A percentile compares a stretch with the other conserved stretches of the same genome.
Conservation (phyloP, 2,888 invertebrate species). For the Aleiodes alternator region DNA sequence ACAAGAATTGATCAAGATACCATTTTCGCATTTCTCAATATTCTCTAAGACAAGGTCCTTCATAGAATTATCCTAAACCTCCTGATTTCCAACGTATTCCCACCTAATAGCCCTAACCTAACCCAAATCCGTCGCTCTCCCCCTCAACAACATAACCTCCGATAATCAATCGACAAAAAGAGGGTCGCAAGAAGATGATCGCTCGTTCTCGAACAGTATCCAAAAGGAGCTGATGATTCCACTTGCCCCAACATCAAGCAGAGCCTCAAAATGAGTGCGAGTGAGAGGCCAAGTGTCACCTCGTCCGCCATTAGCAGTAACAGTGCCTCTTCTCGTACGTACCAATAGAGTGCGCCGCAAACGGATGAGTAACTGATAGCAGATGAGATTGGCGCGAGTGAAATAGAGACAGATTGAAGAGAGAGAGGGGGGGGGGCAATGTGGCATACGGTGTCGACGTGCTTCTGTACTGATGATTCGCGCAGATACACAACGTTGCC, state of each 20-base stretch:
- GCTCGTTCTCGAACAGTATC: background rate
- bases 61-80: too few species aligned
- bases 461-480: constrained; percentile 67
- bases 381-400: constrained; percentile 17
- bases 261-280: background rate
- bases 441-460: constrained; percentile 59
- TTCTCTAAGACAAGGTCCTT: too few species aligned
- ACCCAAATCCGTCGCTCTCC: too few species aligned
- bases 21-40: too few species aligned
- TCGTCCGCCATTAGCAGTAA: constrained; percentile 62
- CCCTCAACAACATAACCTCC: too few species aligned
- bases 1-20: too few species aligned
- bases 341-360: constrained; percentile 37
- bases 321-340: constrained; percentile 49
- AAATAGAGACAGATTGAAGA: background rate
- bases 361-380: constrained; percentile 40
- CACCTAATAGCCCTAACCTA: too few species aligned
- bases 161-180: too few species aligned
- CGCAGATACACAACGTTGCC: constrained; percentile 67
- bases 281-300: constrained; percentile 26
- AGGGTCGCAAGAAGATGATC: too few species aligned
- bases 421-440: constrained; percentile 41
- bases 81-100: too few species aligned
- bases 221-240: background rate
- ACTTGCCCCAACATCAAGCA: background rate